Conservation (phyloP, 2,888 invertebrate species). For the Drosophila neonasuta region DNA sequence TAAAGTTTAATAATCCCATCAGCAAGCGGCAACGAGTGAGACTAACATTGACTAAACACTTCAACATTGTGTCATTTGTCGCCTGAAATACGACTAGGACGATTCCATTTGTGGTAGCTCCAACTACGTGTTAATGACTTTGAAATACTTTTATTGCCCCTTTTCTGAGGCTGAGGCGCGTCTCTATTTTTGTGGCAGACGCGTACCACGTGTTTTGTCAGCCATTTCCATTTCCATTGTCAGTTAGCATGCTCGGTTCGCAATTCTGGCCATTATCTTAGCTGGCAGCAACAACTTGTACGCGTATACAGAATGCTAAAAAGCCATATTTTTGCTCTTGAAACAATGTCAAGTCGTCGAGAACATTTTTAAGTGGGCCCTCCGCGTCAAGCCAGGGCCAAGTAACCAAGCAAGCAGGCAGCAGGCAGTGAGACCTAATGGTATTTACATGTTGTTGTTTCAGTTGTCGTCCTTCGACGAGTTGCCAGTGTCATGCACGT, state of each 20-base stretch:
- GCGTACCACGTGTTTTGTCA: slow-evolving; percentile 39
- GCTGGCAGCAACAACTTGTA: slow-evolving; percentile 9
- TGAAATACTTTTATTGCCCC: slow-evolving; percentile 41
- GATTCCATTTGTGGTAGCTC: slow-evolving; percentile 5
- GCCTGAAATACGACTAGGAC: neutral
- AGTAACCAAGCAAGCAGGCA: slow-evolving; percentile 24
- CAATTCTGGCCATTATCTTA: slow-evolving; percentile 40
- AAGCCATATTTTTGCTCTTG: slow-evolving; percentile 72
- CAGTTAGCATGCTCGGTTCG: slow-evolving; percentile 6
- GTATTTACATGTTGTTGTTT: slow-evolving; percentile 66
- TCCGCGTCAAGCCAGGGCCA: slow-evolving; percentile 44
- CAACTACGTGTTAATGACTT: slow-evolving; percentile 27
- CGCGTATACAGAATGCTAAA: slow-evolving; percentile 50
- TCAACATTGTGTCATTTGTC: slow-evolving; percentile 5
- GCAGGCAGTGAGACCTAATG: slow-evolving; percentile 49
- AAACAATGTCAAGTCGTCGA: slow-evolving; percentile 77
- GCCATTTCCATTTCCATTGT: slow-evolving; percentile 9
- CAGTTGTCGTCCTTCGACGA: slow-evolving; percentile 37
- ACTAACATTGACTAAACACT: slow-evolving; percentile 3
- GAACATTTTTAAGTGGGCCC: slow-evolving; percentile 62
- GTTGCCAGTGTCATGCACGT: slow-evolving; percentile 62
- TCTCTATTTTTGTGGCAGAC: slow-evolving; percentile 17
- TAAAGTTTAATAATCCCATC: slow-evolving; percentile 23
- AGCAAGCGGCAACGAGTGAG: neutral
- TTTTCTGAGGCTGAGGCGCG: neutral